Evolutionary conservation across 2,888 invertebrate species (phyloP), one percentile per base, ranked within the genome.

Genomic region (Agonopterix heracliana): DNA sequence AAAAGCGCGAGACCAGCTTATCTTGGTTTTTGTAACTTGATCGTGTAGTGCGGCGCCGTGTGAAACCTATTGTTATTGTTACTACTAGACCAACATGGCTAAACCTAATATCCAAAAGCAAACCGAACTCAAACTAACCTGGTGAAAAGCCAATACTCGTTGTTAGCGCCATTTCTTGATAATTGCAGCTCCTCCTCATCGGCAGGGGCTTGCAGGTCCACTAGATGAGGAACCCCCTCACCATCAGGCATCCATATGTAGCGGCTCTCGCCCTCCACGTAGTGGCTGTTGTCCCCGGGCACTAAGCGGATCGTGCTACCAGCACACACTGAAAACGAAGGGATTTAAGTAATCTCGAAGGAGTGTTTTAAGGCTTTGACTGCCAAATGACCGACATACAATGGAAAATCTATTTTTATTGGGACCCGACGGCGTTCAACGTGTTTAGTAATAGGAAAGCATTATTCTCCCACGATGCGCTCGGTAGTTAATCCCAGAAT

Each of bases 241-340:
- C 77, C 74, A 60, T 87, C 78, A 1, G 82, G 78, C 74, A 87
- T 83, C 84, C 85, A 87, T 47, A 87, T 70, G 59, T 81, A 88
- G 1, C 78, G 79, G 57, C 83, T 84, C 46, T 71, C 67, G 0
- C 86, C 86, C 56, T 85, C 84, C 3, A 81, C 77, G 62, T 86
- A 87, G 59, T 81, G 73, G 51, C 80, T 82, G 52, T 87, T 87
- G 52, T 85, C 82, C 26, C 81, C 79, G 10, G 85, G 84, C 13
- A 74, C 48, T 8, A 57, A 13, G 11, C 78, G 75, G 13, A 78
- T 60, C 9, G 69, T 68, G 45, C 55, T 59, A 34, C 73, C 64
- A 44, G 69, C 63, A 57, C 78, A 75, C 45, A 78, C 84, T 84
- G 53, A 11, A 64, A 64, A 55, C 7, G 26, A 26, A 26, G 7